Conservation (phyloP, 1,140 invertebrate species). For the Calycopis cecrops region DNA sequence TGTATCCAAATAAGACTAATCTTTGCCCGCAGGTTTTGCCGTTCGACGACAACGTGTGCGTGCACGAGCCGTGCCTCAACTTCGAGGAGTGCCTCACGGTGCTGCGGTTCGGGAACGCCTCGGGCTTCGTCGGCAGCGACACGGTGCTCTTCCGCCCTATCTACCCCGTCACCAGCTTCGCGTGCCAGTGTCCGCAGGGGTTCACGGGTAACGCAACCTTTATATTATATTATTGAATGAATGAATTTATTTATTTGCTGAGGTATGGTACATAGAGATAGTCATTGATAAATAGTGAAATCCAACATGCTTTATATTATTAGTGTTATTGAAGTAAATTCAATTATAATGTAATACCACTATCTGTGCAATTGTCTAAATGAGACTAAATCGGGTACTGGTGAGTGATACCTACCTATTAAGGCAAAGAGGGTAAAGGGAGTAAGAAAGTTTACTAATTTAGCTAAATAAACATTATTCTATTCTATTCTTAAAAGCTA, state of each 20-base stretch:
- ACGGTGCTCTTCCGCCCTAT: conserved; percentile 96
- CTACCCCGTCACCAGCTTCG: conserved; percentile 95
- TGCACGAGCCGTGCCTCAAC: conserved; percentile 96
- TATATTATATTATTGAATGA: neutral
- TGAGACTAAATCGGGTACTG: too few species aligned
- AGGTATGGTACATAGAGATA: too few species aligned
- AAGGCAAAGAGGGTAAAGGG: too few species aligned
- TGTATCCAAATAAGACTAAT: conserved; percentile 6
- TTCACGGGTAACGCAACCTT: conserved; percentile 78
- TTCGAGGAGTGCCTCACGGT: conserved; percentile 95
- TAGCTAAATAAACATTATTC: too few species aligned
- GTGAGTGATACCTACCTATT: too few species aligned
- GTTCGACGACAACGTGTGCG: conserved; percentile 98
- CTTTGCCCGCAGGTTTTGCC: conserved; percentile 83
- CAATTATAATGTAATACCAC: too few species aligned
- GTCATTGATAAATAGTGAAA: too few species aligned
- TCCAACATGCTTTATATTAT: too few species aligned
- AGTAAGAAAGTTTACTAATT: too few species aligned
- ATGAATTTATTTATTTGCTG: neutral
- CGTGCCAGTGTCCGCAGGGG: conserved; percentile 90
- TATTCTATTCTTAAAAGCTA: too few species aligned
- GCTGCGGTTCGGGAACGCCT: conserved; percentile 95
- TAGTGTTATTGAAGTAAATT: too few species aligned
- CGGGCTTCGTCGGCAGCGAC: conserved; percentile 92
- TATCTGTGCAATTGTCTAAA: too few species aligned